Percentiles rank a stretch among this genome's conserved stretches.
Conservation (phyloP, 2,888 invertebrate species). For the Polyommatus icarus region DNA sequence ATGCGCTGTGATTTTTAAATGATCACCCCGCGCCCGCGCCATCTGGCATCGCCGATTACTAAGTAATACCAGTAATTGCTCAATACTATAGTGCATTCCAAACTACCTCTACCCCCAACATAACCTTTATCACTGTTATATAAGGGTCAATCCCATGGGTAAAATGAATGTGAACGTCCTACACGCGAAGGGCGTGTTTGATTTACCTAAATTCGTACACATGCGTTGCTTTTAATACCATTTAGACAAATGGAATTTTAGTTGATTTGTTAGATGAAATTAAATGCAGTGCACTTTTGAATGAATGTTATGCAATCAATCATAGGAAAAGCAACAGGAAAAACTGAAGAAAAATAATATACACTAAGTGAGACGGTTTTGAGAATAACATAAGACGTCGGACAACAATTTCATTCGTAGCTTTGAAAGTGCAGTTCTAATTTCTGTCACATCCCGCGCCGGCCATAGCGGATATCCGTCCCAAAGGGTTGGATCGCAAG, state of each 20-base stretch:
- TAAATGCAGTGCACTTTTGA: background rate
- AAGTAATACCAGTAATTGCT: conserved; percentile 75
- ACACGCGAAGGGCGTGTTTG: conserved; percentile 18
- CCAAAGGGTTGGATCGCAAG: background rate
- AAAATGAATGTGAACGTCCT: background rate
- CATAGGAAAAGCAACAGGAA: background rate
- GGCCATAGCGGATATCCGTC: conserved; percentile 10
- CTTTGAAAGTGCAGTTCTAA: conserved; percentile 10
- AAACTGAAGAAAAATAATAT: background rate
- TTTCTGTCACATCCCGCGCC: background rate
- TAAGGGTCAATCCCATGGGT: background rate
- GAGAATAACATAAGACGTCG: background rate
- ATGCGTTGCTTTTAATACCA: conserved; percentile 12
- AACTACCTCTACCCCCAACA: background rate
- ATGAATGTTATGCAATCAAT: background rate
- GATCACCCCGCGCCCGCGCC: conserved; percentile 68
- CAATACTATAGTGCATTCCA: conserved; percentile 32
- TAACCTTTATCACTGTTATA: background rate
- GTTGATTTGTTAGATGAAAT: background rate
- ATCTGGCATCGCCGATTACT: conserved; percentile 66
- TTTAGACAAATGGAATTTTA: background rate
- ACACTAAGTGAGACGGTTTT: background rate
- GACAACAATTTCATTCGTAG: background rate
- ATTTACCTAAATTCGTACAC: conserved; percentile 19
- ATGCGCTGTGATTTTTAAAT: conserved; percentile 80